phyloP scores from a whole-genome alignment of 2,113 vertebrate species.

The Hemiprocne comata region DNA sequence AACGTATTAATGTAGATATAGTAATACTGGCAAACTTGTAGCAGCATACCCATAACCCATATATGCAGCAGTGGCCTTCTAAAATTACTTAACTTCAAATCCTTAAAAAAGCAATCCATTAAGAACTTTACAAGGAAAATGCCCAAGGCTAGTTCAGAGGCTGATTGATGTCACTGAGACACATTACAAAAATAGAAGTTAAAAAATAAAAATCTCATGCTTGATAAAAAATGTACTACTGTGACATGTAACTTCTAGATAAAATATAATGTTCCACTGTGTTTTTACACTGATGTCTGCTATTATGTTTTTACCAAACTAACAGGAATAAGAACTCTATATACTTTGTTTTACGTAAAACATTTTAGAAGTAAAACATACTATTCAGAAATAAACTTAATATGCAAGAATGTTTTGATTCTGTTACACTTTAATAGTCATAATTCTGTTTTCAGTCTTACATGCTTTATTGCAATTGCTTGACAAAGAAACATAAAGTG shows the following conservation, averaged over 20 bases:
- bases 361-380: neutral
- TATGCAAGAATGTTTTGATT: neutral
- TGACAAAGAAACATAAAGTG: neutral
- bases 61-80: conserved; percentile 19
- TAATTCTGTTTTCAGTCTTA: neutral
- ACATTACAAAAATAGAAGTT: conserved; percentile 57
- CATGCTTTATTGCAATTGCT: neutral
- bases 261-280: neutral
- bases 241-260: conserved; percentile 21
- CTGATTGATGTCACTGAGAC: conserved; percentile 55
- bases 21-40: conserved; percentile 15
- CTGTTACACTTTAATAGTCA: neutral
- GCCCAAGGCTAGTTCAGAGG: conserved; percentile 67
- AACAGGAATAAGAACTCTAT: neutral
- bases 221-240: conserved; percentile 19
- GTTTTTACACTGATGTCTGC: neutral
- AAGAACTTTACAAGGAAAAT: conserved; percentile 68
- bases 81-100: conserved; percentile 52
- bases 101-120: conserved; percentile 69
- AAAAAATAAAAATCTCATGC: conserved; percentile 45
- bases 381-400: neutral
- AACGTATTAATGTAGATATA: conserved; percentile 8
- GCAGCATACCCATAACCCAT: neutral
- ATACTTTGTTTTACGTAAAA: conserved; percentile 8
- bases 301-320: conserved; percentile 28